A percentile compares a stretch with the other conserved stretches of the same genome.
Conservation (phyloP, 2,113 vertebrate genomes). For the Anhinga anhinga region DNA sequence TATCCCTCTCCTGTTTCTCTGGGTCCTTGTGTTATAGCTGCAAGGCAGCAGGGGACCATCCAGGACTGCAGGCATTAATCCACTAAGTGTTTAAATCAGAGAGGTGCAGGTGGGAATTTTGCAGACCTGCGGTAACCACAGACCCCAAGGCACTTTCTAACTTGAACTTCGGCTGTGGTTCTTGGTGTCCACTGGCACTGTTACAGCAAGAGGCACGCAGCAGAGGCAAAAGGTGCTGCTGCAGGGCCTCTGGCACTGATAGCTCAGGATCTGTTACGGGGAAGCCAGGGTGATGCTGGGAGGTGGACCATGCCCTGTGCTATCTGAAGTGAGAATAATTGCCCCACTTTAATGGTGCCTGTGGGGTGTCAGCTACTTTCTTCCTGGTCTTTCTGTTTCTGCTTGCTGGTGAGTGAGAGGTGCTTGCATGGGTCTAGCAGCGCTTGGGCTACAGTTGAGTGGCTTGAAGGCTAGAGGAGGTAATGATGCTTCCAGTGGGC, state of each 20-base stretch:
- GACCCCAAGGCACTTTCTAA: fast-evolving
- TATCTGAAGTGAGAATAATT: background rate
- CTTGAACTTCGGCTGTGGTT: background rate
- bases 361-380: background rate
- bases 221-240: background rate
- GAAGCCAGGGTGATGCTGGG: background rate
- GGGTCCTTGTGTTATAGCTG: background rate
- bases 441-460: background rate
- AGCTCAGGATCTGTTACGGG: background rate
- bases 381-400: background rate
- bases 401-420: background rate
- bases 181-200: background rate
- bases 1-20: background rate
- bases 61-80: background rate
- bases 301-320: background rate
- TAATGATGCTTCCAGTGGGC: background rate
- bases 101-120: background rate
- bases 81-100: background rate
- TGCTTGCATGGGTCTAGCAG: background rate
- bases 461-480: background rate
- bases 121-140: background rate
- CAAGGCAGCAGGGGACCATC: background rate
- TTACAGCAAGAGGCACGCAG: background rate
- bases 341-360: background rate
- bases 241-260: fast-evolving